phyloP scores from a whole-genome alignment of 2,113 vertebrate genomes.

The Sinocyclocheilus grahami region DNA sequence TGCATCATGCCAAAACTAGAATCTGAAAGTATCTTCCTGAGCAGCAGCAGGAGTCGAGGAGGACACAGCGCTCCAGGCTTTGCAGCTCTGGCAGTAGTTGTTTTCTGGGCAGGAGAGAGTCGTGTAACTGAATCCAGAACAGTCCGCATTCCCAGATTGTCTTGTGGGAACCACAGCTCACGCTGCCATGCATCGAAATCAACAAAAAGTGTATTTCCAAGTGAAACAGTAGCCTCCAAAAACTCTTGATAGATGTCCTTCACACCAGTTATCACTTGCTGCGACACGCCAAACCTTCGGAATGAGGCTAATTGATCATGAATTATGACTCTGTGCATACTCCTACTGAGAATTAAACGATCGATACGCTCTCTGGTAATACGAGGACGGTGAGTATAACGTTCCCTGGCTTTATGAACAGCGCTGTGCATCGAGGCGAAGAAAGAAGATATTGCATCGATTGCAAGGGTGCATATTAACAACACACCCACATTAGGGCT shows the following conservation, averaged over 20 bases:
- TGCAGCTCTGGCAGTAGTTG: neutral
- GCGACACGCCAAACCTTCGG: neutral
- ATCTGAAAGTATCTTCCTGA: neutral
- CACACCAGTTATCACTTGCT: neutral
- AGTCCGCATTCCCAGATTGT: slow-evolving; percentile 20
- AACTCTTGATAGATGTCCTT: slow-evolving; percentile 10
- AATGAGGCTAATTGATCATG: slow-evolving; percentile 49
- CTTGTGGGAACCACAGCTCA: neutral
- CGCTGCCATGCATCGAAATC: neutral
- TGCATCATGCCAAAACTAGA: neutral
- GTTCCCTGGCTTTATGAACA: slow-evolving; percentile 37
- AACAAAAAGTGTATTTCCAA: slow-evolving; percentile 17
- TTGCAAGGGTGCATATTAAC: slow-evolving; percentile 16
- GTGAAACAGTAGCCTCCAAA: slow-evolving; percentile 21
- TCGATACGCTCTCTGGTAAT: slow-evolving; percentile 53
- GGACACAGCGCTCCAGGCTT: neutral
- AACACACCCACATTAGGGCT: slow-evolving; percentile 29
- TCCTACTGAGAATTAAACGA: slow-evolving; percentile 47
- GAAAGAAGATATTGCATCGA: slow-evolving; percentile 38
- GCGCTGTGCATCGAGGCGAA: neutral
- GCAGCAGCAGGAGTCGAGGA: neutral
- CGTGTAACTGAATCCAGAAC: neutral
- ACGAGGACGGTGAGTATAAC: slow-evolving; percentile 25
- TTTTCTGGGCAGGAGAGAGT: slow-evolving; percentile 8
- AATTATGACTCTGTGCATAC: slow-evolving; percentile 41